A percentile compares a stretch with the other conserved stretches of the same genome.
These are phyloP conservation scores for Baryphthengus martii DNA, from an alignment of 2,113 vertebrate genomes.

Conservation along the genomic window DNA sequence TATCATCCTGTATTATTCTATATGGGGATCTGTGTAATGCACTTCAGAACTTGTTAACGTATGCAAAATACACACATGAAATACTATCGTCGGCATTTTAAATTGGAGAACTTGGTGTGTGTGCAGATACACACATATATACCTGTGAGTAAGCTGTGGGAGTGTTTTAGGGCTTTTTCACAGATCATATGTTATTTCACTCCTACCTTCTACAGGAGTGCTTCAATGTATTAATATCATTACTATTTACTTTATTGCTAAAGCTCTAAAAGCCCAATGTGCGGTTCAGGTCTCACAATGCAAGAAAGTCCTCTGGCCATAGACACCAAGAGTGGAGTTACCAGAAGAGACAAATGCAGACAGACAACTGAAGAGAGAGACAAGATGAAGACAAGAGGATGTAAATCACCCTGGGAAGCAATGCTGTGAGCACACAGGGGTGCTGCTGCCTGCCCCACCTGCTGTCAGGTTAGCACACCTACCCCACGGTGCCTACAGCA, in stretches of 20 bases:
- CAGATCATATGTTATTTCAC: background rate
- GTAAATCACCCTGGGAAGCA: background rate
- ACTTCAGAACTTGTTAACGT: background rate
- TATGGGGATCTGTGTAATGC: background rate
- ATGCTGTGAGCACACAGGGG: background rate
- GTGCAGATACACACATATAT: background rate
- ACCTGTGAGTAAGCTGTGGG: background rate
- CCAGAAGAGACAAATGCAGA: background rate
- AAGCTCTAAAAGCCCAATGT: background rate
- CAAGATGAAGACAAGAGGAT: background rate
- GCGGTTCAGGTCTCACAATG: background rate
- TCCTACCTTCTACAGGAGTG: background rate
- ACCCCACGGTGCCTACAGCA: background rate
- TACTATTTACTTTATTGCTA: background rate
- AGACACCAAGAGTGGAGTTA: background rate
- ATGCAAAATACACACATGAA: background rate
- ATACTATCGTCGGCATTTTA: background rate
- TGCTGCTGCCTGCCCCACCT: background rate
- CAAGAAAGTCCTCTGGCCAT: background rate
- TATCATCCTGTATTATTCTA: background rate
- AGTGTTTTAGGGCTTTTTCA: background rate
- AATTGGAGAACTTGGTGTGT: background rate
- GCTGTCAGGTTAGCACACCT: background rate
- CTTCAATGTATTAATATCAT: background rate
- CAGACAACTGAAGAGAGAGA: background rate